Evolutionary conservation across 2,797 vertebrate genomes (phyloP), one percentile per base, ranked within the genome.

Genomic region (Lophius americanus): DNA sequence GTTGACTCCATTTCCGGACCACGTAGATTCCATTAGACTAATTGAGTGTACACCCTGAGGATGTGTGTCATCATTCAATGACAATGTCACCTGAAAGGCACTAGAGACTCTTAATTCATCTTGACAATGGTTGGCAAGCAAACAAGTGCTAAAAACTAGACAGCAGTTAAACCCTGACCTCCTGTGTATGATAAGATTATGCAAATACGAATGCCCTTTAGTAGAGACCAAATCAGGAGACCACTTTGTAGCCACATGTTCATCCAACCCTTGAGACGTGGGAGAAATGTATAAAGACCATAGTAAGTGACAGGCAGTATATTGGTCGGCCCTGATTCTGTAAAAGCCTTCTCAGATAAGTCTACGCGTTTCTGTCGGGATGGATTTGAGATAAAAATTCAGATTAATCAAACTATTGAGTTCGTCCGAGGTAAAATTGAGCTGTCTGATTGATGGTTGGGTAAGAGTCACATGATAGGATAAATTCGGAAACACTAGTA

Each of bases 11-110:
- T 49, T 55, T 41, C 36, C 42, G 4, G 7, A 39, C 49, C 46
- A 48, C 9, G 36, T 11, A 4, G 43, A 61, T 57, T 48, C 32
- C 48, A 65, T 70, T 49, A 61, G 37, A 35, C 37, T 66, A 7
- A 65, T 33, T 52, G 51, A 56, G n/a, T 37, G 35, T 43, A 11
- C 36, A 37, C 10, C 38, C n/a, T 13, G 12, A 52, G n/a, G 6
- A 1, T 39, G 54, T 41, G 43, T 32, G 51, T 43, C 8, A 44
- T 55, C 23, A 55, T 69, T 57, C 43, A 70, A 32, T 57, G 32
- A 47, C 47, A 33, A 43, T 14, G 13, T n/a, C 23, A 14, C 43
- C 36, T 39, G 36, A 53, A 36, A 51, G 23, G 9, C 9, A 46
- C 2, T 54, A 23, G 10, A 69, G 11, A 10, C 7, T 12, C 41